Base-by-base conservation (phyloP, 2,888 invertebrate genomes). In the Calameuta filiformis region DNA sequence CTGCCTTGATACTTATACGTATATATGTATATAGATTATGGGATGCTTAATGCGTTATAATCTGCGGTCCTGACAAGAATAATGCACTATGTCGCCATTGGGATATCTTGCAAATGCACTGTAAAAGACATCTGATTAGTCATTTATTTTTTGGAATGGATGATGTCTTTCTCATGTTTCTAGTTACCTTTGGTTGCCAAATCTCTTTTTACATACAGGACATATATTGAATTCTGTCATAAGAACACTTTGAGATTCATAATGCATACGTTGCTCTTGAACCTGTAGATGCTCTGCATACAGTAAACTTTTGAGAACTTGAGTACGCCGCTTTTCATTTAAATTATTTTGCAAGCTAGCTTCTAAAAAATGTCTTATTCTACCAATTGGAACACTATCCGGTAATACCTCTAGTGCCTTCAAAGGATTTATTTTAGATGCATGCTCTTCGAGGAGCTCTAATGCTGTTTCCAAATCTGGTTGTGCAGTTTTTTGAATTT, bases 91-190 rank as follows among this genome's bases (percentile, higher is more conserved):
- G 85, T 97, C 96, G 3, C 98, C 98, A 91, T 96, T 96, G 1
- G 98, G 97, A 92, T 97, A 97, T 74, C 98, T 94, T 11, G 98
- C 97, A 92, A 99, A 97, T 35, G 98, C 98, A 92, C 98, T 96
- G 92, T 82, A 94, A 93, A 82, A 71, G 23, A 56, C 23, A 56
- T 23, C 23, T 56, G 56, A 56, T 56, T 40, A 40, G 56, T 56
- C 23, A 56, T 56, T 23, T 23, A 56, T 56, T 23, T 56, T 23
- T 23, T 56, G 9, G 56, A 56, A 56, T 23, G 2, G 23, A 56
- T 56, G 1, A 15, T 40, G 40, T 40, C 23, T 40, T 23, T 6
- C 37, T 37, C 1, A 56, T 23, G 56, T 6, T 56, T 9, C 23
- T 74, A 80, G 79, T 83, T 89, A 96, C 96, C 96, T 97, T 92